Evolutionary conservation across 2,888 invertebrate genomes (phyloP), one percentile per base, ranked within the genome.

Genomic region (Pyrrhosoma nymphula): DNA sequence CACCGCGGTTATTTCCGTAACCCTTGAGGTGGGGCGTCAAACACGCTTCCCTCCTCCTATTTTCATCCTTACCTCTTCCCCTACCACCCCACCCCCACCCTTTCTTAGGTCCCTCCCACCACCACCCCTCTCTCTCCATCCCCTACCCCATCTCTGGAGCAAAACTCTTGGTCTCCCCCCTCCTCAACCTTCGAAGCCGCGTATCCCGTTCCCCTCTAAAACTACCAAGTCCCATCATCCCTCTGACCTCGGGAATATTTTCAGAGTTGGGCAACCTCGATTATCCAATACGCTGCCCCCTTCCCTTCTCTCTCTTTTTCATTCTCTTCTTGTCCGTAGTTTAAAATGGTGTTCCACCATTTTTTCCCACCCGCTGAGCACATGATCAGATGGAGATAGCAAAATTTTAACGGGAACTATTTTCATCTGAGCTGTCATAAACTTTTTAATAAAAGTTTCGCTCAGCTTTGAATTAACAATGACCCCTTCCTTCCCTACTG

Each of bases 401-500:
- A 93, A 93, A 93, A 69, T 39, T n/a, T 93, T 93, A 16, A 93
- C 93, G 93, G 69, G 93, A 93, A 93, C 93, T 93, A 93, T 93
- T 55, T 93, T 93, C 93, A 93, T 55, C 93, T 93, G 93, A 69
- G n/a, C n/a, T 93, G n/a, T 23, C 93, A 69, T 55, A 26, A 26
- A n/a, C n/a, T 47, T 93, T 93, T 47, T 2, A 20, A 63, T 39
- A 10, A 23, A 30, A 56, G 35, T 63, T 60, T 63, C 39, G 91
- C 63, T 91, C 91, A 23, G 39, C 60, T 91, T 30, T 35, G 4
- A 47, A 8, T 47, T 23, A 35, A 35, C 16, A 60, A 91, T 39
- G 16, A 18, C 16, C 30, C 47, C 35, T 47, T 39, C 88, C 12
- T 4, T n/a, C 69, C 12, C 69, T 69, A n/a, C 60, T 3, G 60